phyloP scores from a whole-genome alignment of 2,888 invertebrate genomes.

The Oxytorus armatus region DNA sequence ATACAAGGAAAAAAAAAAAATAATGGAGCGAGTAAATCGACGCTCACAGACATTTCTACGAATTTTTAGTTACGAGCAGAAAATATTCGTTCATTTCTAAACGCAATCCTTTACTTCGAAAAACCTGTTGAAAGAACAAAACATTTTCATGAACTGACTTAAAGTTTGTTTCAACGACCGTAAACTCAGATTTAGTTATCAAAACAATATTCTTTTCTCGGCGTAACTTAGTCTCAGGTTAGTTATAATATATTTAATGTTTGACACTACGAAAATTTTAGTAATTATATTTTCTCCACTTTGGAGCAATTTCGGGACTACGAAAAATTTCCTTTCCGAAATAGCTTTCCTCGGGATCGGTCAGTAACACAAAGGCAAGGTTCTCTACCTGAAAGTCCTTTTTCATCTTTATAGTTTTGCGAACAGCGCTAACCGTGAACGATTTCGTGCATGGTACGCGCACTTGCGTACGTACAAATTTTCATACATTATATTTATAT shows the following conservation, averaged over 20 bases:
- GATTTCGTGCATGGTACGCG: conserved; percentile 55
- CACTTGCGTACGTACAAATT: conserved; percentile 58
- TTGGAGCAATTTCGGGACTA: not conserved
- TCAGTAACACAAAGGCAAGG: conserved; percentile 64
- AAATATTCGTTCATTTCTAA: no score
- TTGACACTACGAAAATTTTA: not conserved
- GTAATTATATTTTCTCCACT: not conserved
- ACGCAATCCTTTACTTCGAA: no score
- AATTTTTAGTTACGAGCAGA: no score
- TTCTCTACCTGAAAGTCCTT: conserved; percentile 56
- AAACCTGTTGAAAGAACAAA: no score
- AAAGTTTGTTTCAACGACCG: no score
- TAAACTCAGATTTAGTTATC: no score
- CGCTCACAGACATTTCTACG: no score
- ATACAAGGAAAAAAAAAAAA: no score
- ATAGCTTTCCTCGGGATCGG: not conserved
- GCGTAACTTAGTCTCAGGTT: no score
- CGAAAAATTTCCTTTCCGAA: not conserved
- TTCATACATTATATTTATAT: conserved; percentile 4
- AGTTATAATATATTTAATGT: not conserved
- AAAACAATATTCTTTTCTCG: no score
- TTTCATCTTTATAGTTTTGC: conserved; percentile 21
- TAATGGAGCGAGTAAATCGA: no score
- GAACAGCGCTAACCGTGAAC: conserved; percentile 63
- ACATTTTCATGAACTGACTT: no score